Percentiles rank a stretch among this genome's conserved stretches.
These are phyloP conservation scores for Emydura subglobosa DNA, from an alignment of 2,113 vertebrate species.

Conservation along the genomic window DNA sequence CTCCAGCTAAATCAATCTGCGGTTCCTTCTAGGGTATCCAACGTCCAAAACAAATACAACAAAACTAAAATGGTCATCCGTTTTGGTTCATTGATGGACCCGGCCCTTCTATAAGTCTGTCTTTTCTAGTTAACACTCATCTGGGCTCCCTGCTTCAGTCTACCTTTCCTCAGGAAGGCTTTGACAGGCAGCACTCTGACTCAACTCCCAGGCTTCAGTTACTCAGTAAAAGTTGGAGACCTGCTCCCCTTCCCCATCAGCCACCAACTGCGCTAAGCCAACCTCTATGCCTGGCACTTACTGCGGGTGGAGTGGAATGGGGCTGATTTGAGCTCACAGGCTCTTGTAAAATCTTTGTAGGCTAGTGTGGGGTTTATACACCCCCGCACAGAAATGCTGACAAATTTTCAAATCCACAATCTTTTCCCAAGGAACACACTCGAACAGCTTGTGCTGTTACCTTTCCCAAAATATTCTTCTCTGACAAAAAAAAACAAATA, in stretches of 20 bases:
- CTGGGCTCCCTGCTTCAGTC: too few species aligned
- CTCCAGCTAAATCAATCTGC: neutral
- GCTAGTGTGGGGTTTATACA: neutral
- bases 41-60: neutral
- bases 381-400: neutral
- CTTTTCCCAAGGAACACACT: neutral
- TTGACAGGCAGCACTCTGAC: too few species aligned
- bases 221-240: too few species aligned
- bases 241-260: too few species aligned
- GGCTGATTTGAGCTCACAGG: neutral
- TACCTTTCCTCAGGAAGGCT: too few species aligned
- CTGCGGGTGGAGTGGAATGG: neutral
- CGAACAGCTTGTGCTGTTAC: neutral
- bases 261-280: neutral
- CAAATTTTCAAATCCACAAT: neutral
- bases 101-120: too few species aligned
- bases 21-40: neutral
- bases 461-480: neutral
- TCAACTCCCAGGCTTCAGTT: too few species aligned
- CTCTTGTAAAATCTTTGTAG: neutral
- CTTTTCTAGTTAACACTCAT: too few species aligned
- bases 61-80: too few species aligned
- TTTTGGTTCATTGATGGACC: too few species aligned
- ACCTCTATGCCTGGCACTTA: neutral
- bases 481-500: neutral